Evolutionary conservation across 2,888 invertebrate genomes (phyloP), one percentile per base, ranked within the genome.

Genomic region (Plemyria rubiginata): DNA sequence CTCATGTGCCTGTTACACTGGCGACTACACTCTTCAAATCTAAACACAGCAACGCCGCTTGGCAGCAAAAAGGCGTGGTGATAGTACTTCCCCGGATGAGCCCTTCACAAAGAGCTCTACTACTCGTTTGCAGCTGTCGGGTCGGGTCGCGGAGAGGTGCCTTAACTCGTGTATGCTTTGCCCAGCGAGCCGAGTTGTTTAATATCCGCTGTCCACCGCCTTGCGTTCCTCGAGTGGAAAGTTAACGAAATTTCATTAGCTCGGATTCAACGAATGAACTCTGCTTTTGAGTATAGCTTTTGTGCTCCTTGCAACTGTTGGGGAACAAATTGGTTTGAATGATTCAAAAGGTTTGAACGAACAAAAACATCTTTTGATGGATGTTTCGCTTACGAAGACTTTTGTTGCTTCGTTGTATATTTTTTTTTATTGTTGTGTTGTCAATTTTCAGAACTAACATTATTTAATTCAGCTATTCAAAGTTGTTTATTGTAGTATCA

Each of bases 131-230:
- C 22, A 3, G 22, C 22, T 22, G 22, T 3, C 22, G 22, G 22
- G 8, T 32, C 32, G 32, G 7, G 7, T 5, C 32, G 32, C 8
- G 6, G 36, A 7, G 0, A 11, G 36, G 36, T 38, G 7, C 32
- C 32, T 32, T 54, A 12, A 45, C n/a, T 54, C 46, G 8, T 36
- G 15, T 46, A 32, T 53, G 53, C 53, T 36, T 53, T 67, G 70
- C 64, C 59, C 72, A 76, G 53, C 63, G 73, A 66, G 56, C 62
- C 70, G 71, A 66, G 54, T 69, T 62, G 73, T 75, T 78, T 76
- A 77, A 81, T 80, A 77, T 80, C 80, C 80, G 81, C 45, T 6
- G 40, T 16, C 71, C 71, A 67, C 72, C 67, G 61, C 55, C 28
- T 49, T 22, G 50, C 32, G 50, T 11, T 49, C 57, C 52, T 36